phyloP scores from a whole-genome alignment of 1,140 invertebrate genomes.

The Drosophila parvula region DNA sequence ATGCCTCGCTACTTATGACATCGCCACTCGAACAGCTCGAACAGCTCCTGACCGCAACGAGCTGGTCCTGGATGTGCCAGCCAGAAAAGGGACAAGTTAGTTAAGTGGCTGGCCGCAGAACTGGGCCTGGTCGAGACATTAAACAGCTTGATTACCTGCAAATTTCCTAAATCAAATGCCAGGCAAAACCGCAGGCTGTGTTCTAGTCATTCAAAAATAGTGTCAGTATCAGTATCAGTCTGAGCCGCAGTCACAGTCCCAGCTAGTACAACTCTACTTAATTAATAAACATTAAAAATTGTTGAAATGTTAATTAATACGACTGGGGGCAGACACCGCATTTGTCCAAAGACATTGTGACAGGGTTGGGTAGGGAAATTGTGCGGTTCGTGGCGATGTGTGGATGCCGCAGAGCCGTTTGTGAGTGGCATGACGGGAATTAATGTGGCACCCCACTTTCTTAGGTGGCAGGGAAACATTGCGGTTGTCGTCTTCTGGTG shows the following conservation, averaged over 20 bases:
- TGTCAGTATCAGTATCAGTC: not conserved
- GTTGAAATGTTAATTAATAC: too few relatives aligned
- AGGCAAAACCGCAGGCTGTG: slow-evolving; percentile 30
- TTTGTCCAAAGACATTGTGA: not conserved
- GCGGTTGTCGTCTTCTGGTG: slow-evolving; percentile 15
- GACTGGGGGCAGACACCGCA: too few relatives aligned
- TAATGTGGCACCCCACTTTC: slow-evolving; percentile 10
- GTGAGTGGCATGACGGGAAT: slow-evolving; percentile 2
- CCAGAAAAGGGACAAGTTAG: slow-evolving; percentile 22
- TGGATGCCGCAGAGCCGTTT: not conserved
- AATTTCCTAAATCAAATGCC: slow-evolving; percentile 48
- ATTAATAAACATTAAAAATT: too few relatives aligned
- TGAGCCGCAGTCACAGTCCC: slow-evolving; percentile 15
- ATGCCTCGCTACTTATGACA: slow-evolving; percentile 44
- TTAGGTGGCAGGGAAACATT: slow-evolving; percentile 15
- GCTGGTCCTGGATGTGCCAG: not conserved
- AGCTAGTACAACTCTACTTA: not conserved
- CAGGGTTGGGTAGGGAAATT: slow-evolving; percentile 30
- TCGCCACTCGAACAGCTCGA: slow-evolving; percentile 5
- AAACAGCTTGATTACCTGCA: slow-evolving; percentile 59
- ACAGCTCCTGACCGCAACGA: slow-evolving; percentile 14
- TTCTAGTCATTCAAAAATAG: slow-evolving; percentile 7
- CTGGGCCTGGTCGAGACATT: slow-evolving; percentile 29
- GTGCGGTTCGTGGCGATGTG: slow-evolving; percentile 20
- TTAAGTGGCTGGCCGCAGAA: slow-evolving; percentile 26